Conservation (phyloP, 2,888 invertebrate genomes). For the Aethes cnicana region DNA sequence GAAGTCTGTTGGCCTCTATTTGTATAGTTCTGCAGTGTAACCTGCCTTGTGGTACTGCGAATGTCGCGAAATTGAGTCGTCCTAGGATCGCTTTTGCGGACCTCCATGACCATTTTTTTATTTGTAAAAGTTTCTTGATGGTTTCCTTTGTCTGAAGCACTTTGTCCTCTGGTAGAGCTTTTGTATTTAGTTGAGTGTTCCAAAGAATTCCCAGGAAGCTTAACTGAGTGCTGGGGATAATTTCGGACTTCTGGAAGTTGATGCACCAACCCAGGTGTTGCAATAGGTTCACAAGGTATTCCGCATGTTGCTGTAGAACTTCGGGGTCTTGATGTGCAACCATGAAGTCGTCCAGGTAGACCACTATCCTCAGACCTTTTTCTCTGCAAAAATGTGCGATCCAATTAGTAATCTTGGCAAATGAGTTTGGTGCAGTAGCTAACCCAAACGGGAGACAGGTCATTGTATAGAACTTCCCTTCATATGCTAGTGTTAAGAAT, state of each 20-base stretch:
- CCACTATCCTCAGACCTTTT: neutral
- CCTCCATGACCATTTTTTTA: constrained; percentile 18
- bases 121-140: neutral
- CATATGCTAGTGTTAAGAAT: neutral
- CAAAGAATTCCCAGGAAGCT: neutral
- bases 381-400: neutral
- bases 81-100: constrained; percentile 19
- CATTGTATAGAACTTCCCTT: neutral
- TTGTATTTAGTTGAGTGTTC: neutral
- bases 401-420: neutral
- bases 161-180: neutral
- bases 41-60: constrained; percentile 18
- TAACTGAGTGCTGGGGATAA: neutral
- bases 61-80: constrained; percentile 24
- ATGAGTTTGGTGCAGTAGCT: neutral
- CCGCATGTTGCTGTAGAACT: neutral
- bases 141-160: too few relatives aligned
- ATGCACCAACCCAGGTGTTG: neutral
- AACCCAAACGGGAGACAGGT: neutral
- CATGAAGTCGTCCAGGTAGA: neutral
- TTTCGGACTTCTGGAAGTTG: neutral
- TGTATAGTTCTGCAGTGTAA: neutral
- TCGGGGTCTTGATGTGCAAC: neutral
- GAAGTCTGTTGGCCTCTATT: constrained; percentile 7
- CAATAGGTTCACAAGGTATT: neutral